Evolutionary conservation across 2,113 vertebrate species (phyloP).

Genomic region (Ursus arctos): DNA sequence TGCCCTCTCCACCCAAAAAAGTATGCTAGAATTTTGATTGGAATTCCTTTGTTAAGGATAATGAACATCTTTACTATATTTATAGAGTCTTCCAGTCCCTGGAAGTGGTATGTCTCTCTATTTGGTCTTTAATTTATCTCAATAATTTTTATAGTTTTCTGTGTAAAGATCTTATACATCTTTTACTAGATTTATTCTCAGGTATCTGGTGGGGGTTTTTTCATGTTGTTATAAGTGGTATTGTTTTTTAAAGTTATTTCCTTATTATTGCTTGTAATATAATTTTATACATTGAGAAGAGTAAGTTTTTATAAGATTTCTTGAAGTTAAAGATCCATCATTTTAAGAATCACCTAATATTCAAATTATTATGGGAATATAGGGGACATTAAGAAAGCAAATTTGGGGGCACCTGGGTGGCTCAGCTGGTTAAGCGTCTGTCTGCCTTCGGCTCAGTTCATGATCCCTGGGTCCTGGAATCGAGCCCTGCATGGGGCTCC

Average conservation of each 20-base stretch:
- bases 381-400: not conserved
- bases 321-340: not conserved
- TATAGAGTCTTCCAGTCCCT: not conserved
- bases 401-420: not conserved
- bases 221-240: not conserved
- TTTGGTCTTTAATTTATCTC: conserved; percentile 29
- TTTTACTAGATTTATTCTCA: conserved; percentile 15
- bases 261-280: not conserved
- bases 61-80: not conserved
- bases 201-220: not conserved
- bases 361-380: not conserved
- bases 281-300: conserved; percentile 19
- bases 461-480: not conserved
- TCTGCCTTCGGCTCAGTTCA: not conserved
- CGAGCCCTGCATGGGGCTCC: not conserved
- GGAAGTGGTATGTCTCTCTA: not conserved
- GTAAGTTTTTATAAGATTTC: not conserved
- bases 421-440: not conserved
- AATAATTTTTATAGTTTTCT: conserved; percentile 1
- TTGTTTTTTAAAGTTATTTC: not conserved
- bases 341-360: conserved; percentile 43
- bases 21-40: not conserved
- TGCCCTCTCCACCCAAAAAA: not conserved
- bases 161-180: not conserved
- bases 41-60: not conserved